Evolutionary conservation across 1,140 invertebrate species (phyloP), one percentile per base, ranked within the genome.

Genomic region (Rhagoletis pomonella): DNA sequence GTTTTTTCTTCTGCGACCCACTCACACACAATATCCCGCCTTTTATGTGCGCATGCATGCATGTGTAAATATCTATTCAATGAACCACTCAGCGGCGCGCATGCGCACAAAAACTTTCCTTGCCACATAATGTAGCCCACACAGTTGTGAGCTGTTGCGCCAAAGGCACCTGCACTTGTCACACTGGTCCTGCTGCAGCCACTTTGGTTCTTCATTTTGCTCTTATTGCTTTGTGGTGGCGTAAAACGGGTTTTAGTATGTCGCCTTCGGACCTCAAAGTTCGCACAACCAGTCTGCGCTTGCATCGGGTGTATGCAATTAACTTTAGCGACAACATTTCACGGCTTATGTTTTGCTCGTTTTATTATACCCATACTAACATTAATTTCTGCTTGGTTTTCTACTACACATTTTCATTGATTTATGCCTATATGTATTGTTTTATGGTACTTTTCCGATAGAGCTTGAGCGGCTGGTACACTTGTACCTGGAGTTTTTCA

Each of bases 101-200:
- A 29, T 81, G 73, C 73, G 47, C 73, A 81, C 44, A 81, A 55
- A 58, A 81, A 81, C 73, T 81, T 81, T 81, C 73, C 73, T 81
- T 81, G 73, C 73, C 73, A 81, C 42, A 81, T 81, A 17, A 29
- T 29, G 29, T 81, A 55, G 73, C 73, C 73, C 73, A 81, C 73
- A 55, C 47, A 81, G 69, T 7, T 5, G 29, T 29, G n/a, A 55
- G 73, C 19, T 81, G 47, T 81, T 81, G 47, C 42, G 67, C 69
- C 69, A 73, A 73, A 73, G 69, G 42, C 73, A 81, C 73, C 73
- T 81, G 73, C 73, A 55, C 73, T 81, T 81, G 47, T 81, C 47
- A 55, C 73, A 81, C 47, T 81, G 73, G 73, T 81, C 47, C 73
- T 81, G 73, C 7, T 12, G 73, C 67, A 3, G 42, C 67, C 44